These are phyloP conservation scores for Holocentrus rufus DNA, from an alignment of 2,797 vertebrate species.

Conservation along the genomic window DNA sequence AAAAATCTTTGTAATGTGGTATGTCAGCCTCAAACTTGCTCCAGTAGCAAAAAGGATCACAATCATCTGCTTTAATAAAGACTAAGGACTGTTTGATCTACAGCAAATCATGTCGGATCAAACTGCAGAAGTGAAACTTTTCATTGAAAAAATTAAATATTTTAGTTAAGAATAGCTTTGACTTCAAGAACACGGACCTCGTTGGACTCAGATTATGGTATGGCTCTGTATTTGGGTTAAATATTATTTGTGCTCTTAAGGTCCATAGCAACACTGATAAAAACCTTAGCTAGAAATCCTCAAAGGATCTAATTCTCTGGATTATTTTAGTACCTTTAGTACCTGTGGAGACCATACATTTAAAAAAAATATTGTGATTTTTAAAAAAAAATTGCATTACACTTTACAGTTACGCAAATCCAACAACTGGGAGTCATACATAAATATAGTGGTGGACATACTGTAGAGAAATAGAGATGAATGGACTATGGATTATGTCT, in stretches of 20 bases:
- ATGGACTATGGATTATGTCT: constrained; percentile 56
- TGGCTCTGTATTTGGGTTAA: constrained; percentile 8
- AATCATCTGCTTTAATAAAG: neutral
- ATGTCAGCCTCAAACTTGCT: neutral
- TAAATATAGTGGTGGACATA: constrained; percentile 74
- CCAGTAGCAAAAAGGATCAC: neutral
- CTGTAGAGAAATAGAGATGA: constrained; percentile 60
- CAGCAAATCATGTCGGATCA: constrained; percentile 2
- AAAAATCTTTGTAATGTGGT: neutral
- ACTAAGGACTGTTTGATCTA: neutral
- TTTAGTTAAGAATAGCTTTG: constrained; percentile 15
- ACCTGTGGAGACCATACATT: constrained; percentile 52
- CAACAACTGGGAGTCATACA: constrained; percentile 50
- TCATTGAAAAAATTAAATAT: constrained; percentile 8
- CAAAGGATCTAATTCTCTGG: constrained; percentile 21
- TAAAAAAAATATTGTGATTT: constrained; percentile 36
- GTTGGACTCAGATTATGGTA: neutral
- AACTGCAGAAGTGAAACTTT: neutral
- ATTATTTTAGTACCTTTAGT: constrained; percentile 64
- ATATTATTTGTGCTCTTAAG: constrained; percentile 22
- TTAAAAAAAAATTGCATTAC: constrained; percentile 39
- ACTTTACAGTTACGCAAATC: constrained; percentile 48
- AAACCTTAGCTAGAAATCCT: constrained; percentile 45
- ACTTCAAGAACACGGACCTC: neutral
- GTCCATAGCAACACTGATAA: constrained; percentile 28